These are phyloP conservation scores for Pristionchus exspectatus DNA, from an alignment of 2,888 invertebrate species.

Conservation along the genomic window DNA sequence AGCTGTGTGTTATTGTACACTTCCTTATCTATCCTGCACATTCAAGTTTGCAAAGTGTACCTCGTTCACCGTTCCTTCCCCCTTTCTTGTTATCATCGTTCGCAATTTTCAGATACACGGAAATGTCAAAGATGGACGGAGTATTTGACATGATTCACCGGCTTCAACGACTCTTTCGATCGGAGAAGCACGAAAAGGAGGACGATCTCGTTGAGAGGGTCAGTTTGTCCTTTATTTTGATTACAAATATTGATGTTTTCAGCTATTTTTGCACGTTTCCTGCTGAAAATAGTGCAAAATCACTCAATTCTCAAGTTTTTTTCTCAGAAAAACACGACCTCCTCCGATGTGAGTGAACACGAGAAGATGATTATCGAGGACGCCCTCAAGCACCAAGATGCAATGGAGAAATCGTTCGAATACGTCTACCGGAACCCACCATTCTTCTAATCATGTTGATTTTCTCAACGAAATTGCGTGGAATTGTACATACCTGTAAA, in stretches of 20 bases:
- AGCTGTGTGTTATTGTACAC: no score
- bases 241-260: neutral
- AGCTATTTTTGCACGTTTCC: neutral
- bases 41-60: neutral
- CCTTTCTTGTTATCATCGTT: neutral
- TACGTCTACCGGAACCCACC: neutral
- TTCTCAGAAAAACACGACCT: neutral
- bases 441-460: neutral
- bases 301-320: neutral
- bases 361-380: neutral
- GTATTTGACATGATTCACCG: neutral
- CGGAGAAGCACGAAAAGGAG: neutral
- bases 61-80: neutral
- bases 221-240: neutral
- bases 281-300: neutral
- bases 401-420: neutral
- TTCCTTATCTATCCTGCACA: neutral
- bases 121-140: neutral
- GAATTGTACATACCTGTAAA: neutral
- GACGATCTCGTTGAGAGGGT: neutral
- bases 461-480: no score
- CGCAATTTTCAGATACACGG: neutral
- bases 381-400: neutral
- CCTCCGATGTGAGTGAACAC: neutral
- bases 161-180: neutral